Evolutionary conservation across 2,797 vertebrate species (phyloP), one percentile per base, ranked within the genome.

Genomic region (Distichodus sexfasciatus): DNA sequence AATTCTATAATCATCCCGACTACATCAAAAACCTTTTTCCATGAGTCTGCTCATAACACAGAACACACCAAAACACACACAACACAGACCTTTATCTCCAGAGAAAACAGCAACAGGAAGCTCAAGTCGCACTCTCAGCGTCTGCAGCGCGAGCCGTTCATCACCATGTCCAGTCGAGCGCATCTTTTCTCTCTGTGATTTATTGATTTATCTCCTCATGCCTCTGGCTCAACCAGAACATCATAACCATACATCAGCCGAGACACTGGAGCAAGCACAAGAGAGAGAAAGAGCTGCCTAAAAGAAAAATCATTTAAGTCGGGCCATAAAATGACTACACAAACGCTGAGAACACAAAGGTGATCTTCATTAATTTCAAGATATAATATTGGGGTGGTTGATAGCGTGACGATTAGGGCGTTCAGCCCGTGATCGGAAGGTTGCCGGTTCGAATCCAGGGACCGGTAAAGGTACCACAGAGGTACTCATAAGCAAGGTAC

Each of bases 121-220:
- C 5, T 40, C 2, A 4, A 40, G 12, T 12, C 11, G 43, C 9
- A 15, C 14, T 41, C 59, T 31, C 24, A 0, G 33, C 9, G 46
- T 14, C 63, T 31, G 35, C 21, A 36, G 23, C 28, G 29, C 3
- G 10, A 33, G 35, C 43, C 10, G 57, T 66, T 47, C 19, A 36
- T 63, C 44, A 38, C 24, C 11, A 21, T 17, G 6, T 26, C 51
- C 46, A 63, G 4, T 29, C 11, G n/a, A 61, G 48, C 0, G 6
- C 28, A 57, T 68, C 50, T 63, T 4, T 38, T 43, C 29, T 19
- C 6, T 0, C 41, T 41, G 7, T 63, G 64, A 76, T 71, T 72
- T 35, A 72, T 72, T 63, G 64, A 76, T 71, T 72, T 35, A 72
- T 72, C 53, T 47, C 57, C 54, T 47, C 23, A 9, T 28, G 26